Percentiles rank a stretch among this genome's conserved stretches.
These are phyloP conservation scores for Eupithecia vulgata DNA, from an alignment of 2,888 invertebrate genomes.

Conservation along the genomic window DNA sequence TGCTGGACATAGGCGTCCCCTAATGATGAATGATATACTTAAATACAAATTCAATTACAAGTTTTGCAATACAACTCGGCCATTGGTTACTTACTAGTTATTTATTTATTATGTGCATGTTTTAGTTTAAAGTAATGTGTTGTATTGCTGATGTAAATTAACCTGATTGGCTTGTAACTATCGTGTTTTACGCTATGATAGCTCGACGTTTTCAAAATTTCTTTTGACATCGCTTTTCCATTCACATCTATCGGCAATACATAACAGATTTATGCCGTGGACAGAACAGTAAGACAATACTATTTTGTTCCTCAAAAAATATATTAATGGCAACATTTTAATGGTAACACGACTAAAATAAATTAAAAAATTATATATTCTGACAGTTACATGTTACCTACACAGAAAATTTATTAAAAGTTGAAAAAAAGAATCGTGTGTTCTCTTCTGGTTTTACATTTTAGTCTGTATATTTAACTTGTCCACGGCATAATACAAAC, in stretches of 20 bases:
- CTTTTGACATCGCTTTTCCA: constrained; percentile 66
- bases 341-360: not conserved
- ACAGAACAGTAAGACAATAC: constrained; percentile 29
- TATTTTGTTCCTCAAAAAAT: constrained; percentile 7
- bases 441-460: not conserved
- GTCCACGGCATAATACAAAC: constrained; percentile 45
- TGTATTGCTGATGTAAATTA: constrained; percentile 73
- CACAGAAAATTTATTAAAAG: not conserved
- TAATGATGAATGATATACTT: not conserved
- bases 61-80: constrained; percentile 42
- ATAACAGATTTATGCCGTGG: constrained; percentile 62
- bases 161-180: constrained; percentile 69
- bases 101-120: constrained; percentile 45
- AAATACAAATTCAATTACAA: not conserved
- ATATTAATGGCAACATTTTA: not conserved
- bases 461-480: constrained; percentile 24
- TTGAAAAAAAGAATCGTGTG: not conserved
- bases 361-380: not conserved
- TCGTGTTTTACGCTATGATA: constrained; percentile 36
- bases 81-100: constrained; percentile 34
- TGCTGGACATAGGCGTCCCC: no score
- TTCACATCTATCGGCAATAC: constrained; percentile 76
- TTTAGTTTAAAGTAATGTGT: constrained; percentile 51
- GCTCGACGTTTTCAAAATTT: constrained; percentile 60
- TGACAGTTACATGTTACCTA: not conserved